Conservation (phyloP, 2,888 invertebrate genomes). For the Apeira syringaria region DNA sequence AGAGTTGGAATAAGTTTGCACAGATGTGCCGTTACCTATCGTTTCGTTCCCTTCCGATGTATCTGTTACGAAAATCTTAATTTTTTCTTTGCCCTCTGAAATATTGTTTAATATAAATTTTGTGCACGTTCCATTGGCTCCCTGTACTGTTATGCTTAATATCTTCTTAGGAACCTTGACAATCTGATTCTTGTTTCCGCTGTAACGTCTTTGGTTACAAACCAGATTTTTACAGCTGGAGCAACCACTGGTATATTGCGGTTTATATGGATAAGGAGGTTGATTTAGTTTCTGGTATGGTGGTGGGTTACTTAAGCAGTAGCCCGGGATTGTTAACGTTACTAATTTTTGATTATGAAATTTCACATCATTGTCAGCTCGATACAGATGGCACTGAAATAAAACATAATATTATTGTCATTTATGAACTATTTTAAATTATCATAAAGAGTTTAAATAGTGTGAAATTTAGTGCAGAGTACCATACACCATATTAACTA, state of each 20-base stretch:
- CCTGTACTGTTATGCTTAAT: slow-evolving; percentile 32
- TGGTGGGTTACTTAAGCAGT: slow-evolving; percentile 1
- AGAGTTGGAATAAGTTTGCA: slow-evolving; percentile 10
- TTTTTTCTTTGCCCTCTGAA: slow-evolving; percentile 10
- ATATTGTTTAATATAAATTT: slow-evolving; percentile 27
- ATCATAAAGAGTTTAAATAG: too few relatives aligned
- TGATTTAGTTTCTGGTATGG: not conserved
- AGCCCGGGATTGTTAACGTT: slow-evolving; percentile 11
- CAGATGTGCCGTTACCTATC: not conserved
- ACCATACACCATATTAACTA: too few relatives aligned
- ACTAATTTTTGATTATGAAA: slow-evolving; percentile 1
- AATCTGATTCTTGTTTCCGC: slow-evolving; percentile 11
- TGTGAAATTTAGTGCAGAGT: too few relatives aligned
- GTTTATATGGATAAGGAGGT: slow-evolving; percentile 7
- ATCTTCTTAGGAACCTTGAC: slow-evolving; percentile 12
- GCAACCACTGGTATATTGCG: slow-evolving; percentile 19
- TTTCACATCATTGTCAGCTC: not conserved
- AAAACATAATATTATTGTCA: too few relatives aligned
- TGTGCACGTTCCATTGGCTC: slow-evolving; percentile 31
- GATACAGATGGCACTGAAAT: slow-evolving; percentile 20
- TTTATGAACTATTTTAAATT: too few relatives aligned
- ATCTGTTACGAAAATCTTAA: slow-evolving; percentile 15
- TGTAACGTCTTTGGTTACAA: slow-evolving; percentile 9
- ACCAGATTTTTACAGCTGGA: slow-evolving; percentile 10
- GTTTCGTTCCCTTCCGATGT: slow-evolving; percentile 2